Evolutionary conservation across 92 coral and sea anemone genomes (phyloP).

Genomic region (Bergia sp.): DNA sequence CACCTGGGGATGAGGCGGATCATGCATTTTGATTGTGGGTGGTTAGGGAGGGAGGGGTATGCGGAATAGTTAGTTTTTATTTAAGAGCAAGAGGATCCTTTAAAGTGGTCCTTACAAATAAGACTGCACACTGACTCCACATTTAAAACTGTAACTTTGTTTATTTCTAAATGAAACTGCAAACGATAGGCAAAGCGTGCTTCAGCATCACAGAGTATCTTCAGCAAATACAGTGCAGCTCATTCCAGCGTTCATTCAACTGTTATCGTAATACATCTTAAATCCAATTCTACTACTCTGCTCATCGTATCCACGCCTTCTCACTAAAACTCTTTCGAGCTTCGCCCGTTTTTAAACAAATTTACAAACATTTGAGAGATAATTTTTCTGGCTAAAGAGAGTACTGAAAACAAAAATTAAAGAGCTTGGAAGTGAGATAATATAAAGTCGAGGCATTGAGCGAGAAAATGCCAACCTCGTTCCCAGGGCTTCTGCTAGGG

Average conservation of each 20-base stretch:
- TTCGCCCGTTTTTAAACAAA: not conserved
- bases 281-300: not conserved
- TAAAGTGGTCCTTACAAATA: too few species aligned
- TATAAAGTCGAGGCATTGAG: not conserved
- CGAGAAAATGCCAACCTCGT: not conserved
- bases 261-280: not conserved
- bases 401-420: not conserved
- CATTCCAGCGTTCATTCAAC: not conserved
- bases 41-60: too few species aligned
- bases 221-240: not conserved
- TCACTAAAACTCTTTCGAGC: not conserved
- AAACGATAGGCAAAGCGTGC: slow-evolving; percentile 16
- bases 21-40: too few species aligned
- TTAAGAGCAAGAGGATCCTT: not conserved
- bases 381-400: not conserved
- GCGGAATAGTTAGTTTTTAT: too few species aligned
- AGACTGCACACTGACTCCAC: not conserved
- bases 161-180: slow-evolving; percentile 13
- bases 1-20: too few species aligned
- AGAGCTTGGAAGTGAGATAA: not conserved
- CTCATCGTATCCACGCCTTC: not conserved
- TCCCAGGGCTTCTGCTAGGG: not conserved
- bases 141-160: not conserved
- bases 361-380: not conserved
- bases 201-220: not conserved